These are phyloP conservation scores for Cepaea hortensis DNA, from an alignment of 2,888 invertebrate species.

Conservation along the genomic window DNA sequence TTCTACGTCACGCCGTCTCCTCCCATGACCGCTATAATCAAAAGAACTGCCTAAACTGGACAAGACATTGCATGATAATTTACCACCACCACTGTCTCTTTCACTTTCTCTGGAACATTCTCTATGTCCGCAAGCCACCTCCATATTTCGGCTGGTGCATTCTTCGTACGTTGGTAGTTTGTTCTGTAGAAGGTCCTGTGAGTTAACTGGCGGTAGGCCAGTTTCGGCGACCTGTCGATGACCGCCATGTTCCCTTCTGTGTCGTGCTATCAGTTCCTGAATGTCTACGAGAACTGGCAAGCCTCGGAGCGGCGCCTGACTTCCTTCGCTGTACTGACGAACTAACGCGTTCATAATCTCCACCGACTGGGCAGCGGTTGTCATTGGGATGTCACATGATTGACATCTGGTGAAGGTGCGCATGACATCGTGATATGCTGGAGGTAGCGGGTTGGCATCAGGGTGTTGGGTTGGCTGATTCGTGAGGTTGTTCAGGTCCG, in stretches of 20 bases:
- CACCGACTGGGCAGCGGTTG: neutral
- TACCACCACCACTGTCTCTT: neutral
- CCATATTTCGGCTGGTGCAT: neutral
- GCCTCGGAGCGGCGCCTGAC: neutral
- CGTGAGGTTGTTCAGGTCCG: neutral
- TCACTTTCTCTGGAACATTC: neutral
- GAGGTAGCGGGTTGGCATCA: neutral
- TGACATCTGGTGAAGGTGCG: conserved; percentile 28
- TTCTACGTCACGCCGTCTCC: neutral
- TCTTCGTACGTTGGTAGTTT: conserved; percentile 36
- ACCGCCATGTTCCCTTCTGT: conserved; percentile 12
- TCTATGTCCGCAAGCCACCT: neutral
- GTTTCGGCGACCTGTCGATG: neutral
- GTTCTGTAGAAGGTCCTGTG: neutral
- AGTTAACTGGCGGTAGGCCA: neutral
- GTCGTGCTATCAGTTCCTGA: conserved; percentile 19
- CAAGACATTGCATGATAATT: neutral
- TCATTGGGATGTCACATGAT: conserved; percentile 6
- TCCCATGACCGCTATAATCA: neutral
- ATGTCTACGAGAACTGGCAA: conserved; percentile 23
- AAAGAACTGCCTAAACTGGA: neutral
- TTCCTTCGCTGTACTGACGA: conserved; percentile 24
- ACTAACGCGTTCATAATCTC: neutral
- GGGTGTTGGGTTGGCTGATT: too few species aligned
- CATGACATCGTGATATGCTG: conserved; percentile 34